Conservation (phyloP, 2,888 invertebrate genomes). For the Sepiola atlantica region DNA sequence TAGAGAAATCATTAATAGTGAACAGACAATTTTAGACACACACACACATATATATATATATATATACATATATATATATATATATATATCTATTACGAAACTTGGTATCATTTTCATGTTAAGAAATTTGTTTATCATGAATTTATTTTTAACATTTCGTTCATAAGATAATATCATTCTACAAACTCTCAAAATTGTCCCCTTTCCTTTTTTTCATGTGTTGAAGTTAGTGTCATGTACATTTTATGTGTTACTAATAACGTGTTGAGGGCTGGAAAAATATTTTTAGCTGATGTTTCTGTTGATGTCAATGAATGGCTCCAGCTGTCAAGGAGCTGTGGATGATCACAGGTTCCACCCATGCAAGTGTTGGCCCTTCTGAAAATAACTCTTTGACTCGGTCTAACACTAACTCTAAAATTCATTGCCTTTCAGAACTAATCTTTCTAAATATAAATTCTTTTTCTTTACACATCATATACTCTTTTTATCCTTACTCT, state of each 20-base stretch:
- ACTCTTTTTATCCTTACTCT: not conserved
- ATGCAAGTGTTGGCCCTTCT: not conserved
- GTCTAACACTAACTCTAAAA: not conserved
- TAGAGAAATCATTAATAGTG: no score
- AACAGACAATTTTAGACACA: no score
- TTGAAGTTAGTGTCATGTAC: not conserved
- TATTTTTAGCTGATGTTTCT: not conserved
- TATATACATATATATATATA: no score
- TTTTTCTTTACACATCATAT: not conserved
- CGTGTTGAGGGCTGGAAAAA: not conserved
- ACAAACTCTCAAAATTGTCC: not conserved
- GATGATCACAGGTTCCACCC: slow-evolving; percentile 19
- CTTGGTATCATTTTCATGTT: no score
- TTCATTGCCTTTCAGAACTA: slow-evolving; percentile 9
- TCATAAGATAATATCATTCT: not conserved
- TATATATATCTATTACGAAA: no score
- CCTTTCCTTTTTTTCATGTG: not conserved
- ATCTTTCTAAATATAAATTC: not conserved
- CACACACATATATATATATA: no score
- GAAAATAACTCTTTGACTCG: slow-evolving; percentile 13
- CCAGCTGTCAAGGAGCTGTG: slow-evolving; percentile 1
- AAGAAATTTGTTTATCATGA: not conserved
- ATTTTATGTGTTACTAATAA: not conserved
- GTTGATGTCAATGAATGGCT: not conserved
- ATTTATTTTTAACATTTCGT: not conserved